Base-by-base conservation (phyloP, 92 coral and sea anemone genomes). In the Metridium senile region DNA sequence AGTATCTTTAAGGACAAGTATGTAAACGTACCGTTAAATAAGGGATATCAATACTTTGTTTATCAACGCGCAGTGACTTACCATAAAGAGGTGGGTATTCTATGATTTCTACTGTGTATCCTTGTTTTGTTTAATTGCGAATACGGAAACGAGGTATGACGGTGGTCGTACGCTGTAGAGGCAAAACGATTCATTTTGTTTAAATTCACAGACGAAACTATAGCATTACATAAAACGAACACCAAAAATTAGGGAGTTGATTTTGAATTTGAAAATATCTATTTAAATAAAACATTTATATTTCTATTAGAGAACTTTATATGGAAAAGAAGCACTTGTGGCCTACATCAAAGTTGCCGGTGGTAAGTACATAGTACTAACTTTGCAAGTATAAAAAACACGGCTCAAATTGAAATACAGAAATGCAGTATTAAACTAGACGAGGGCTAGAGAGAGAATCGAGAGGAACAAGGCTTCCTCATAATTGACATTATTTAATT, bases 41-140 rank as follows among this genome's bases (percentile, higher is more conserved):
- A 70, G 11, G 74, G 74, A 25, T 31, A 47, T 35, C 29, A 56
- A 70, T 49, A 70, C 29, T 20, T 11, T 6, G 49, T 70, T n/a
- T 47, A 49, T 70, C 33, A 70, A 70, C 61, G 74, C 27, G 74
- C 74, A 70, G 20, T 70, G 61, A 18, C 58, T 49, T 46, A 49
- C 35, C 3, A 70, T 22, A 49, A 19, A 9, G n/a, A 43, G 74
- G 17, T 68, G 57, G 31, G 46, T 33, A 51, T 35, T 18, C 21
- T 35, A n/a, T 1, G 43, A 21, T 65, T 65, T 1, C 8, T 19
- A n/a, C n/a, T n/a, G n/a, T n/a, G n/a, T n/a, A n/a, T n/a, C n/a
- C n/a, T n/a, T n/a, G n/a, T n/a, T n/a, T n/a, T n/a, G n/a, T n/a
- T n/a, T n/a, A n/a, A n/a, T n/a, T n/a, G n/a, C n/a, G n/a, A n/a